Evolutionary conservation across 2,113 vertebrate species (phyloP).

Genomic region (Onychorhynchus coronatus): DNA sequence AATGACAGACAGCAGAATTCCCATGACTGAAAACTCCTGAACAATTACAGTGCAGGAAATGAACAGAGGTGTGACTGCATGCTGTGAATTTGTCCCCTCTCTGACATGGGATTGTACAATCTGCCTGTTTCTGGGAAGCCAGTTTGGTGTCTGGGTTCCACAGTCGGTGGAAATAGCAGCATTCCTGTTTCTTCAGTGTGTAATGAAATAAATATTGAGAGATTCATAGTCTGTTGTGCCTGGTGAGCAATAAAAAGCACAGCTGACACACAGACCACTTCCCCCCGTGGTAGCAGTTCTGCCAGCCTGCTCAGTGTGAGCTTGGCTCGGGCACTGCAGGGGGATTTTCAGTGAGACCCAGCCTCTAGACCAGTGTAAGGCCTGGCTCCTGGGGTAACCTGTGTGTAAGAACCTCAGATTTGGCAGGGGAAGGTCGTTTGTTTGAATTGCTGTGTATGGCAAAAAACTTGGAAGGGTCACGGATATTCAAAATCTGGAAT

Average conservation of each 20-base stretch:
- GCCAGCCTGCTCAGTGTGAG: background rate
- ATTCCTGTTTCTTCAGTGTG: background rate
- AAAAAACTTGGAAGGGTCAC: background rate
- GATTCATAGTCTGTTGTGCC: background rate
- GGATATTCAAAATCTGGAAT: background rate
- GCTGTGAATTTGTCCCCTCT: background rate
- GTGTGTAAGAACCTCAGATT: background rate
- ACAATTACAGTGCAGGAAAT: background rate
- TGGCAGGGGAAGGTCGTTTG: background rate
- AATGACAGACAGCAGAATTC: background rate
- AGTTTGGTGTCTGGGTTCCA: background rate
- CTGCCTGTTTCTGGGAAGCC: background rate
- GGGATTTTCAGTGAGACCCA: background rate
- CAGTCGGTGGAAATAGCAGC: background rate
- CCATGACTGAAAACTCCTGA: background rate
- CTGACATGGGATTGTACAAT: background rate
- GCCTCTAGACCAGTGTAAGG: rapidly evolving
- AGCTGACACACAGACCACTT: background rate
- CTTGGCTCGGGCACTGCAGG: background rate
- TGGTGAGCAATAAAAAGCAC: background rate
- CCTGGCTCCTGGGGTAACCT: background rate
- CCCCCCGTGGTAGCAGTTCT: background rate
- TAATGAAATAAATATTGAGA: background rate
- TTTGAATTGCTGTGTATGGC: background rate
- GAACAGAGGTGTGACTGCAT: background rate